phyloP scores from a whole-genome alignment of 2,888 invertebrate genomes.

The Pseudoips prasinana region DNA sequence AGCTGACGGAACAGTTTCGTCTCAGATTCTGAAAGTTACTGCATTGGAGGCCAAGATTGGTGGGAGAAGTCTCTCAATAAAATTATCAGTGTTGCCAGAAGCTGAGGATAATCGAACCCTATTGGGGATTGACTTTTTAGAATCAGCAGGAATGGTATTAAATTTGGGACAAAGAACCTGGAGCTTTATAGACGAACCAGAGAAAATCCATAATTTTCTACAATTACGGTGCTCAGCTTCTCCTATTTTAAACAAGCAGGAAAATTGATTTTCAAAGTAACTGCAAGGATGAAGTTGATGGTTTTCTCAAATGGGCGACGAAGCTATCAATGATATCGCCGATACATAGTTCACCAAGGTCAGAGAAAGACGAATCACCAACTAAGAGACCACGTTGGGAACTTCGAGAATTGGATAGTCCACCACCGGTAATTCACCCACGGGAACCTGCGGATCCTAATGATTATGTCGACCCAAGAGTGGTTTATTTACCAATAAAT shows the following conservation, averaged over 20 bases:
- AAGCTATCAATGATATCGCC: conserved; percentile 1
- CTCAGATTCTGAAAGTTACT: not conserved
- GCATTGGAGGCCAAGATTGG: not conserved
- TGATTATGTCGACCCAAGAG: conserved; percentile 1
- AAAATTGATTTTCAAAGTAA: not conserved
- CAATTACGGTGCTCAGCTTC: not conserved
- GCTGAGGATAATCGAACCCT: not conserved
- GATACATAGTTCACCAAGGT: not conserved
- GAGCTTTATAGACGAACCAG: not conserved
- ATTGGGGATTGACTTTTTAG: not conserved
- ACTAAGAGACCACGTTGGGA: not conserved
- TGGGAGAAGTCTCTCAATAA: not conserved
- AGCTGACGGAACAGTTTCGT: not conserved
- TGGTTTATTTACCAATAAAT: conserved; percentile 2
- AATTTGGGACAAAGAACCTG: not conserved
- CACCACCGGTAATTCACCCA: not conserved
- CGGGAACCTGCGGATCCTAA: not conserved
- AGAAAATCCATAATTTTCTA: not conserved
- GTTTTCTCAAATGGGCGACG: not conserved
- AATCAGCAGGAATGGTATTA: not conserved
- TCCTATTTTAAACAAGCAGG: not conserved
- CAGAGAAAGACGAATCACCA: not conserved
- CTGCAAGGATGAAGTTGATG: too few species aligned
- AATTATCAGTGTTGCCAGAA: not conserved
- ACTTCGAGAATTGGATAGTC: not conserved